These are phyloP conservation scores for Crocodylus rhombifer DNA, from an alignment of 2,797 vertebrate species.

Conservation along the genomic window DNA sequence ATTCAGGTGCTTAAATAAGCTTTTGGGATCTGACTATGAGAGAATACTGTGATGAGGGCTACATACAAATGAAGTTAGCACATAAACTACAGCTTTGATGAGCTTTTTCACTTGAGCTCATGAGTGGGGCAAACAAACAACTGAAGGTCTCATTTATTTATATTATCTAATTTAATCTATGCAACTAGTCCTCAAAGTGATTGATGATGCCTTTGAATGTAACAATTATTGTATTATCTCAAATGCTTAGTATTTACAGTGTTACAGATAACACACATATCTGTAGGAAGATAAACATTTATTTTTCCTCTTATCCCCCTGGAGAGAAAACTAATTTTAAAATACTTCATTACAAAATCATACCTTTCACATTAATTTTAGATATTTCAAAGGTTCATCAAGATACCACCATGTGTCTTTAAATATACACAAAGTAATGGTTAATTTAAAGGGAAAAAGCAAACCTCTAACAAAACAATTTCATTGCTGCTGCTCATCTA, in stretches of 20 bases:
- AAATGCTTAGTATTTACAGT: not conserved
- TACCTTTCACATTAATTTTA: not conserved
- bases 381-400: not conserved
- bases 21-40: no score
- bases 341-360: not conserved
- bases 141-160: not conserved
- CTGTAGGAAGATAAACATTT: not conserved
- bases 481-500: not conserved
- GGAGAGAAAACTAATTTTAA: not conserved
- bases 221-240: not conserved
- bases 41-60: not conserved
- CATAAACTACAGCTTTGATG: not conserved
- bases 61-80: not conserved
- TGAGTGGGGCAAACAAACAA: not conserved
- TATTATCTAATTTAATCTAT: not conserved
- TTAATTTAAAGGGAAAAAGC: not conserved
- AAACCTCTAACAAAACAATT: not conserved
- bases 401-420: not conserved
- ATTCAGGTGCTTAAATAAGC: no score
- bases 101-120: not conserved
- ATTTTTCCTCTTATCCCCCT: fast-evolving
- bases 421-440: not conserved
- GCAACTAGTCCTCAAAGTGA: not conserved
- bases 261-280: not conserved
- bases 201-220: not conserved